phyloP scores from a whole-genome alignment of 1,140 invertebrate genomes.

The Apis cerana region DNA sequence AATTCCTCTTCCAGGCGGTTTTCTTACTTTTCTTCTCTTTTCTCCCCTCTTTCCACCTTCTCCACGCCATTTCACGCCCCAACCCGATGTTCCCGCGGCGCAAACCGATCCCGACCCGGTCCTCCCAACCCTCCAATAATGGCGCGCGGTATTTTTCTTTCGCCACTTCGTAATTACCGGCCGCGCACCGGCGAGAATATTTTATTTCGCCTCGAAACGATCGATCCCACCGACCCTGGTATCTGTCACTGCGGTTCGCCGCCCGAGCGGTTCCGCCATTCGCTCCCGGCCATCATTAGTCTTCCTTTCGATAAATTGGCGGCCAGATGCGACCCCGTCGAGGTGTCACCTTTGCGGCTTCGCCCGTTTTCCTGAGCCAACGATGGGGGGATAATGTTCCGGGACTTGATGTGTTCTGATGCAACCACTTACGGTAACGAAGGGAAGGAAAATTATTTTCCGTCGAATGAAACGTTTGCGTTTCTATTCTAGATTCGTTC shows the following conservation, averaged over 20 bases:
- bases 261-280: neutral
- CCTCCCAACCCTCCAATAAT: conserved; percentile 65
- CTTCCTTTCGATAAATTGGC: conserved; percentile 66
- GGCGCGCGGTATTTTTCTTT: conserved; percentile 70
- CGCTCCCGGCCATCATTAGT: conserved; percentile 53
- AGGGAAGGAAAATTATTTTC: neutral
- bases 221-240: conserved; percentile 53
- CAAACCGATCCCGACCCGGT: conserved; percentile 47
- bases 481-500: neutral
- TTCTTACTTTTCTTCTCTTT: conserved; percentile 18
- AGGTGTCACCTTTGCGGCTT: conserved; percentile 52
- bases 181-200: conserved; percentile 59
- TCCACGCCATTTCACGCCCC: neutral
- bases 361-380: neutral
- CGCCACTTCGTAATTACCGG: conserved; percentile 64
- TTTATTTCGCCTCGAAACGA: conserved; percentile 65
- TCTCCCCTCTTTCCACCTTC: conserved; percentile 20
- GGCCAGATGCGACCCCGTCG: conserved; percentile 26
- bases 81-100: neutral
- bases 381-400: neutral
- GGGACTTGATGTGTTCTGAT: too few relatives aligned
- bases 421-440: neutral
- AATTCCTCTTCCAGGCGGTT: conserved; percentile 60
- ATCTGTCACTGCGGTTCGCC: conserved; percentile 53
- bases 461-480: neutral